Percentiles rank a stretch among this genome's conserved stretches.
Evolutionary conservation across 2,888 invertebrate genomes (phyloP).

Genomic region (Pegoplata infirma): DNA sequence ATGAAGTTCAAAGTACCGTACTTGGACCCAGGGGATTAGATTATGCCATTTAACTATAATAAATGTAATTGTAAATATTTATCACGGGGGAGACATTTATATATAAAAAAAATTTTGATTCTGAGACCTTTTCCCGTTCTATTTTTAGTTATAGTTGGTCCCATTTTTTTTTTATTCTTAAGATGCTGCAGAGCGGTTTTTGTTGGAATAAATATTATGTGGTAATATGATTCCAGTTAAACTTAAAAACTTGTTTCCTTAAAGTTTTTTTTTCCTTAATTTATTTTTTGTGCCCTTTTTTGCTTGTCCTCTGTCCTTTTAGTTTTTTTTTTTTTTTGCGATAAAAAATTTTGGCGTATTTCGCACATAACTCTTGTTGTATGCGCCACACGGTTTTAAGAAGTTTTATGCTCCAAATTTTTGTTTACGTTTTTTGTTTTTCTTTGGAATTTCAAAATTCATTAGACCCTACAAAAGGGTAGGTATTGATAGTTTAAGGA

Average conservation of each 20-base stretch:
- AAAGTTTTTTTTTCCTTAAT: slow-evolving; percentile 17
- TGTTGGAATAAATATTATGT: slow-evolving; percentile 4
- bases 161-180: slow-evolving; percentile 15
- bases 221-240: slow-evolving; percentile 49
- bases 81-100: no score
- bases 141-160: slow-evolving; percentile 8
- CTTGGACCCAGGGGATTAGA: no score
- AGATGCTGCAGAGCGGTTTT: slow-evolving; percentile 11
- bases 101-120: no score
- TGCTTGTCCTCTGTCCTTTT: slow-evolving; percentile 32
- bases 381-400: slow-evolving; percentile 39
- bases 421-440: neutral
- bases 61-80: no score
- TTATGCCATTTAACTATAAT: no score
- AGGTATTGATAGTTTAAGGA: neutral
- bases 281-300: slow-evolving; percentile 22
- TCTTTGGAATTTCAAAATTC: neutral
- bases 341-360: slow-evolving; percentile 40
- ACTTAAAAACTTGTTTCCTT: slow-evolving; percentile 42
- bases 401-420: slow-evolving; percentile 37
- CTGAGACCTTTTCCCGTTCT: no score
- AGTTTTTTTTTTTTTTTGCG: neutral
- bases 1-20: no score
- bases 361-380: slow-evolving; percentile 48
- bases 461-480: neutral